Base-by-base conservation (phyloP, 2,113 vertebrate genomes). In the Pyxicephalus adspersus region DNA sequence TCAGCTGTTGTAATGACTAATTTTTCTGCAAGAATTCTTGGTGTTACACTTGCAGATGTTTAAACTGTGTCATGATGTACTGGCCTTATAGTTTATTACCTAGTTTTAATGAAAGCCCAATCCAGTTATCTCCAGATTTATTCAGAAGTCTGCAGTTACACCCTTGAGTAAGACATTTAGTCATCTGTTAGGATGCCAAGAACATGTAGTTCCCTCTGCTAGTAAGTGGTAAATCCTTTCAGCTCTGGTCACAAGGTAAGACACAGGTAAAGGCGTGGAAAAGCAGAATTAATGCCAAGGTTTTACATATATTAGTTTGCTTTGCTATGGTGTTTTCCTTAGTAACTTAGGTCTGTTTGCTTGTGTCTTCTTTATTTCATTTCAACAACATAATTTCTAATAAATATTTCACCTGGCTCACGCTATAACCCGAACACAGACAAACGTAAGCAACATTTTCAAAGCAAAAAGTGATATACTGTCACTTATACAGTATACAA, bases 131-230 rank as follows among this genome's bases (percentile, higher is more conserved):
- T 60, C 65, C 66, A 71, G 65, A 70, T 50, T 26, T 34, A 28
- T 60, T 3, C 23, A 50, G 17, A 26, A 45, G 22, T 13, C 13
- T 60, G 85, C 83, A 86, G 15, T 67, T 78, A 55, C 25, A 83
- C 63, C 85, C 85, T 6, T 88, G 3, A 89, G 82, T 90, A 85
- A 87, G 3, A 22, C 58, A 85, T 85, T 81, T 76, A 90, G 84
- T 87, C 83, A 80, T 45, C 83, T 81, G 83, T 78, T 5, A 19
- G 83, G 1, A 3, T 38, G 84, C 89, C 90, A 91, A 89, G 88
- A 90, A 86, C 85, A 92, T 66, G 11, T 64, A 85, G 84, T 87
- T 77, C 90, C 83, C 71, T 81, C 38, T 22, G 23, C 70, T 50
- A 68, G 73, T 83, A 85, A 85, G 84, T 31, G 57, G 19, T 38